Conservation (phyloP, 2,797 vertebrate genomes). For the Poeciliopsis presidionis region DNA sequence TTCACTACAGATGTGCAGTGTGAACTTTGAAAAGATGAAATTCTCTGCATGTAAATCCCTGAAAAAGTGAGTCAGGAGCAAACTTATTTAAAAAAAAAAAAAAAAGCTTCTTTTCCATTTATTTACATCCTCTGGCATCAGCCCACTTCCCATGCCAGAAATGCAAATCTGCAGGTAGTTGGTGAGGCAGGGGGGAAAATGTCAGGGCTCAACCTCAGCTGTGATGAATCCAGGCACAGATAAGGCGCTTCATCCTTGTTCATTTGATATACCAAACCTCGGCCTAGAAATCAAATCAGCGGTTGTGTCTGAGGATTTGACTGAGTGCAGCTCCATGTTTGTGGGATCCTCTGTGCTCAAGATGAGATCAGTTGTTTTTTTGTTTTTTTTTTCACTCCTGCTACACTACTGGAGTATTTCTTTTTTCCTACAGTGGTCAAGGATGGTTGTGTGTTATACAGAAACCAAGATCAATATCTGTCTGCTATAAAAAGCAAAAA, state of each 20-base stretch:
- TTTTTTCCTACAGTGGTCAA: conserved; percentile 16
- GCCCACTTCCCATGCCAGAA: conserved; percentile 48
- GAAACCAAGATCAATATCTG: conserved; percentile 52
- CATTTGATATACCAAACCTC: conserved; percentile 55
- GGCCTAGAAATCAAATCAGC: conserved; percentile 56
- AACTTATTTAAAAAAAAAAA: conserved; percentile 33
- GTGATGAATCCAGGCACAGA: conserved; percentile 65
- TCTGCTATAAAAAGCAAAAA: conserved; percentile 31
- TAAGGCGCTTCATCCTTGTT: conserved; percentile 69
- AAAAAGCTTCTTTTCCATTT: conserved; percentile 45
- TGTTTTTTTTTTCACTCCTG: conserved; percentile 3
- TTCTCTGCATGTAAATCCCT: conserved; percentile 53
- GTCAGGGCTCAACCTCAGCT: conserved; percentile 61
- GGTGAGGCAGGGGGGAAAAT: conserved; percentile 21
- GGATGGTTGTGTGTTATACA: conserved; percentile 32
- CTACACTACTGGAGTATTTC: not conserved
- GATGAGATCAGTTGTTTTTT: conserved; percentile 41
- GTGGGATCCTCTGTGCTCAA: conserved; percentile 28
- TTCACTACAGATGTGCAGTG: not conserved
- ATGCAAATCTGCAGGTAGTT: conserved; percentile 68
- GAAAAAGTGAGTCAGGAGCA: conserved; percentile 45
- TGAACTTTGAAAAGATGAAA: conserved; percentile 37
- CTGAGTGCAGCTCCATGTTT: conserved; percentile 47
- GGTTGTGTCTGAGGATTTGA: conserved; percentile 58
- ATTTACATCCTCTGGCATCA: conserved; percentile 62